Evolutionary conservation across 2,113 vertebrate species (phyloP), one percentile per base, ranked within the genome.

Genomic region (Dicaeum eximium): DNA sequence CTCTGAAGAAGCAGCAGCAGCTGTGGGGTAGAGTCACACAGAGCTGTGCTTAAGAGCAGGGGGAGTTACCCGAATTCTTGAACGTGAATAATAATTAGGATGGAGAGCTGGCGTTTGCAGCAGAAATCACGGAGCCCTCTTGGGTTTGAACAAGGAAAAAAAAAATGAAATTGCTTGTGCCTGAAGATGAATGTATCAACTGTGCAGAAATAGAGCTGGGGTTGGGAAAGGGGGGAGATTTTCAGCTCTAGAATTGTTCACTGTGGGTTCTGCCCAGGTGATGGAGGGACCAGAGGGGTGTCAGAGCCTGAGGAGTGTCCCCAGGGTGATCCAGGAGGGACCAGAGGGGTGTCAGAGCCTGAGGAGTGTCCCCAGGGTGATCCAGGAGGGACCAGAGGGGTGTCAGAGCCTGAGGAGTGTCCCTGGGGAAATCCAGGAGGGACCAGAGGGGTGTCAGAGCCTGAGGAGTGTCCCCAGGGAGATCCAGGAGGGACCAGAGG

Each of bases 1-100:
- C 38, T 92, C 65, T 57, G 82, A 61, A 90, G 91, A 9, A 92
- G 78, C 58, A 89, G 66, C 73, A 82, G 72, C 74, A 86, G 57
- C 79, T 88, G 79, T 80, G 66, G 45, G 31, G 18, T 73, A 3
- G 42, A 57, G 65, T 65, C 62, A 42, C 37, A 13, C 2, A 30
- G 51, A 17, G 35, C 67, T 48, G 51, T 24, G 35, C 58, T 90
- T 22, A 27, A 27, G 45, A 61, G 53, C n/a, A 38, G 81, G 42
- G 14, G 48, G 53, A 83, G 50, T 58, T 82, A 16, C 1, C 20
- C 3, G 7, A 7, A 24, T 71, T 51, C 65, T 77, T 45, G 25
- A 9, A 83, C 47, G 19, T 20, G 56, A 82, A 23, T 57, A 31
- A 65, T 72, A 60, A 42, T 75, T 24, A 15, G 42, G n/a, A 17